Base-by-base conservation (phyloP, 2,113 vertebrate genomes). In the Galeopterus variegatus region DNA sequence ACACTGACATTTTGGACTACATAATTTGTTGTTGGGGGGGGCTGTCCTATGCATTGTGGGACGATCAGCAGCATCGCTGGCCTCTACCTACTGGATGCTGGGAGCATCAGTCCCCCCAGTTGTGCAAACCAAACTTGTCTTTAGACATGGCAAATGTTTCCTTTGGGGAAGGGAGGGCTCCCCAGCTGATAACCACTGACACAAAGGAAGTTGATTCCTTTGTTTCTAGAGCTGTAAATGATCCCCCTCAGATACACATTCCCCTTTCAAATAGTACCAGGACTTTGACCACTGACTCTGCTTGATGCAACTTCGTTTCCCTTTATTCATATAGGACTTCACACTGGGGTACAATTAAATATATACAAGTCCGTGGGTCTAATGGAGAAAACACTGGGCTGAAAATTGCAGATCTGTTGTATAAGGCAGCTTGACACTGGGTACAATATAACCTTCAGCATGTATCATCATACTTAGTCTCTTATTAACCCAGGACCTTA, bases 221-320 rank as follows among this genome's bases (percentile, higher is more conserved):
- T 93, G 50, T 81, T 90, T 85, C 65, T 62, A 58, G 69, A 31
- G 26, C 33, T 93, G 75, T 83, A 73, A 90, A 89, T 56, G 77
- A 94, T 56, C 60, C n/a, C 41, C 80, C 45, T 50, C 0, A 1
- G 62, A 80, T 41, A 88, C 19, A 45, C 6, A 52, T 10, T 86
- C 85, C 26, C 12, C 65, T 45, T 95, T 80, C 56, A 56, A 77
- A 98, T 9, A 83, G 50, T 23, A 73, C n/a, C 48, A 94, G 58
- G 54, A 50, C 3, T 45, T 36, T 56, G 65, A 70, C 23, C 58
- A 85, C 18, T 60, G 72, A 76, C 48, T 86, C 50, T 70, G 77
- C 36, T 6, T 62, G 65, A 89, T 56, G n/a, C 15, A 69, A n/a
- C 21, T 94, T 88, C 48, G 79, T 77, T 77, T 82, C 62, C 70